Conservation (phyloP, 2,888 invertebrate species). For the Scrobipalpa atriplicella region DNA sequence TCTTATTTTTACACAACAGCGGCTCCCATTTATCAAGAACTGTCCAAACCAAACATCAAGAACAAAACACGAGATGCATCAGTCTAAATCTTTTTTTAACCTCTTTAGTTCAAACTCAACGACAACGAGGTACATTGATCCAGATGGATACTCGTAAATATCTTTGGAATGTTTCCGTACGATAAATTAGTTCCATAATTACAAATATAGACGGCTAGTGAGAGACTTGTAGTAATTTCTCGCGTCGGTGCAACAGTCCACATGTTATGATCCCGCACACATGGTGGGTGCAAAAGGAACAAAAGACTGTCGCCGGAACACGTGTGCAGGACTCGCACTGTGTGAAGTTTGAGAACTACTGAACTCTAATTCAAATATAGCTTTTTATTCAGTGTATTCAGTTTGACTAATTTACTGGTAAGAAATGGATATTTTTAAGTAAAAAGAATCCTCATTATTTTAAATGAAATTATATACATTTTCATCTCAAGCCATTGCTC, state of each 20-base stretch:
- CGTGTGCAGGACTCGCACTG: constrained; percentile 26
- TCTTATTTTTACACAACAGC: not conserved
- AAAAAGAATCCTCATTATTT: too few species aligned
- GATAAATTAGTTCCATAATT: constrained; percentile 10
- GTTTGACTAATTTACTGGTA: too few species aligned
- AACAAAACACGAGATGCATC: not conserved
- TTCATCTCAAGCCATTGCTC: too few species aligned
- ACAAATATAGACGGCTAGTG: not conserved
- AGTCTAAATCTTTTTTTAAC: not conserved
- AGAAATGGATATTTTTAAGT: too few species aligned
- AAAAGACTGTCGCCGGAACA: constrained; percentile 48
- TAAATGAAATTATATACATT: too few species aligned
- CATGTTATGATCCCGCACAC: constrained; percentile 39
- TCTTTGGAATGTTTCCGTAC: constrained; percentile 17
- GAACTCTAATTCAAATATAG: not conserved
- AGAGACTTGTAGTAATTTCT: constrained; percentile 11
- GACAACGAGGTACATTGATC: not conserved
- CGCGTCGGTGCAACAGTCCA: not conserved
- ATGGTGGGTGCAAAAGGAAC: constrained; percentile 57
- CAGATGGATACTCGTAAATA: constrained; percentile 3
- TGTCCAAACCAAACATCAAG: not conserved
- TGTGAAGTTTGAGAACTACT: constrained; percentile 49
- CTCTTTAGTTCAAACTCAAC: not conserved
- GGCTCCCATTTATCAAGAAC: not conserved
- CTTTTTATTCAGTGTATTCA: too few species aligned